Evolutionary conservation across 2,113 vertebrate species (phyloP), one percentile per base, ranked within the genome.

Genomic region (Neotoma lepida): DNA sequence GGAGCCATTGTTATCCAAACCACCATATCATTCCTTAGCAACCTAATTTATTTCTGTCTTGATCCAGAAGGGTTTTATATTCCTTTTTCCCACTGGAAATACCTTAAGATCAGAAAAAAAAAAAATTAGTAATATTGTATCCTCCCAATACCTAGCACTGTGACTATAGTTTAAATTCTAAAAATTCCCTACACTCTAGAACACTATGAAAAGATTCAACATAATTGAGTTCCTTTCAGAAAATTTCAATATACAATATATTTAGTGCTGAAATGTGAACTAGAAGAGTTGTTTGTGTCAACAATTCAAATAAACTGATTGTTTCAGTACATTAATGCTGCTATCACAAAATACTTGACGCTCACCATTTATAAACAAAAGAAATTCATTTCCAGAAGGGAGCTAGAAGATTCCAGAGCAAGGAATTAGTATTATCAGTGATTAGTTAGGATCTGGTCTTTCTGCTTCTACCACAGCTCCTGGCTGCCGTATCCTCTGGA

Each of bases 151-250:
- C n/a, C 49, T 96, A 90, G 17, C 22, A 94, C 54, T 89, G 78
- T 49, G 13, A 54, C 66, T 95, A 74, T 56, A 73, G 86, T 74
- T 93, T 80, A 71, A 81, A 91, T 87, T 70, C 26, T 93, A 95
- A 74, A 96, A 95, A 91, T 70, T 82, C 30, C 35, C 63, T 93
- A 71, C 41, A 81, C 76, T 76, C 20, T 89, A 76, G 77, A 92
- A 90, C 86, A 26, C 81, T 82, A 58, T 82, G 64, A 97, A 89
- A 93, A 84, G 15, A 68, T 90, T 94, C 91, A 89, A 94, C 3
- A 68, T 49, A 44, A 9, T 71, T 49, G 10, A 92, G 54, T 94
- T 91, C 87, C 82, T 92, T 66, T 90, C 56, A 91, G 35, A 68
- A 24, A 85, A 58, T 44, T 88, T 93, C 73, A 93, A 93, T 92